A percentile compares a stretch with the other conserved stretches of the same genome.
Conservation (phyloP, 2,888 invertebrate genomes). For the Sesamia inferens region DNA sequence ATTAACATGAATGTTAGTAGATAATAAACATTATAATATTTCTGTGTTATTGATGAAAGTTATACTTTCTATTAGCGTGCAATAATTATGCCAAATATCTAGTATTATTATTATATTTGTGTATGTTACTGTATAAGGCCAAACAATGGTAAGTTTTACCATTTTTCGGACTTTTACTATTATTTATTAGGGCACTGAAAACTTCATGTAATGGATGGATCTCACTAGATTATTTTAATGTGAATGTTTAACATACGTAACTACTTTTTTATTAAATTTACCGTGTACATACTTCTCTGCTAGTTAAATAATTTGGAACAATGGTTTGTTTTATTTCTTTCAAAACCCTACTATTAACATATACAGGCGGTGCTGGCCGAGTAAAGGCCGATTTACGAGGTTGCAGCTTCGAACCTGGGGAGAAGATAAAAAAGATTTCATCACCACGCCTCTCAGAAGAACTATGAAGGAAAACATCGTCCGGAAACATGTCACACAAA, state of each 20-base stretch:
- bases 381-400: too few relatives aligned
- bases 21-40: slow-evolving; percentile 44
- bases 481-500: too few relatives aligned
- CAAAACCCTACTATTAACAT: neutral
- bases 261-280: slow-evolving; percentile 21
- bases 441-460: too few relatives aligned
- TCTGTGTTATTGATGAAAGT: slow-evolving; percentile 44
- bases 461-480: too few relatives aligned
- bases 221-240: slow-evolving; percentile 41
- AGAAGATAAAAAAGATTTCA: too few relatives aligned
- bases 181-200: slow-evolving; percentile 45
- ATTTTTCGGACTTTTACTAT: slow-evolving; percentile 13
- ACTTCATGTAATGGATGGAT: slow-evolving; percentile 59
- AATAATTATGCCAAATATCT: slow-evolving; percentile 48
- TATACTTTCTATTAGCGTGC: slow-evolving; percentile 49
- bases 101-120: slow-evolving; percentile 36
- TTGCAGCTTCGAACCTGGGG: too few relatives aligned
- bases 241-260: slow-evolving; percentile 49
- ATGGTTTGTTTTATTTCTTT: slow-evolving; percentile 30
- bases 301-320: slow-evolving; percentile 53
- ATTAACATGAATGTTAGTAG: slow-evolving; percentile 46
- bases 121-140: slow-evolving; percentile 21
- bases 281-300: slow-evolving; percentile 55
- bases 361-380: too few relatives aligned
- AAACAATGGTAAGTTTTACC: neutral